Conservation (phyloP, 2,888 invertebrate genomes). For the Drosophila greeni region DNA sequence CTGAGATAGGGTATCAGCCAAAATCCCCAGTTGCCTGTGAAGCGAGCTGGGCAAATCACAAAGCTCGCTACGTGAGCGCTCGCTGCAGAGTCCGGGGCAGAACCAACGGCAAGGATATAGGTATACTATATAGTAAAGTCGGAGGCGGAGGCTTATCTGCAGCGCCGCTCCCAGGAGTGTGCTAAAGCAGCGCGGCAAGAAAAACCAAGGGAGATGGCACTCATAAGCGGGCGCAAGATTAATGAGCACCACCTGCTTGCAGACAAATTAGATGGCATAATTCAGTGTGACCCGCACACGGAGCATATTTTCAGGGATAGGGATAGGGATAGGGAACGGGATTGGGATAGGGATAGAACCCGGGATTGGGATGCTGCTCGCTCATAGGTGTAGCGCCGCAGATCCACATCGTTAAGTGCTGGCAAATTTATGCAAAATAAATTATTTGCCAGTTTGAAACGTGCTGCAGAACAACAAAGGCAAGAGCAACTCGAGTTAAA, state of each 20-base stretch:
- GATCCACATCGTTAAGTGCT: conserved; percentile 39
- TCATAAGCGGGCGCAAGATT: conserved; percentile 61
- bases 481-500: conserved; percentile 14
- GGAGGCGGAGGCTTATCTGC: conserved; percentile 31
- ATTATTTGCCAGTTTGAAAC: conserved; percentile 45
- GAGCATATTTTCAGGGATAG: conserved; percentile 28
- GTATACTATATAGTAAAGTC: conserved; percentile 6
- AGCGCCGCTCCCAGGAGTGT: conserved; percentile 44
- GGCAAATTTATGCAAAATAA: conserved; percentile 50
- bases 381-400: conserved; percentile 29
- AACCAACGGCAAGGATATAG: background rate
- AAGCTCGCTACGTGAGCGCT: conserved; percentile 34
- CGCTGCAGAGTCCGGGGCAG: conserved; percentile 1
- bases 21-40: conserved; percentile 17
- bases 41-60: conserved; percentile 27
- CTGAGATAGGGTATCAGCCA: conserved; percentile 10
- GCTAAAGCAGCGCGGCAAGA: conserved; percentile 37
- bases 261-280: conserved; percentile 70
- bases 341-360: too few relatives aligned
- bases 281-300: conserved; percentile 61
- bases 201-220: conserved; percentile 41
- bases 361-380: background rate
- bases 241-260: conserved; percentile 69
- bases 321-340: background rate
- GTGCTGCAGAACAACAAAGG: conserved; percentile 23